Evolutionary conservation across 2,797 vertebrate species (phyloP).

Genomic region (Astyanax mexicanus): DNA sequence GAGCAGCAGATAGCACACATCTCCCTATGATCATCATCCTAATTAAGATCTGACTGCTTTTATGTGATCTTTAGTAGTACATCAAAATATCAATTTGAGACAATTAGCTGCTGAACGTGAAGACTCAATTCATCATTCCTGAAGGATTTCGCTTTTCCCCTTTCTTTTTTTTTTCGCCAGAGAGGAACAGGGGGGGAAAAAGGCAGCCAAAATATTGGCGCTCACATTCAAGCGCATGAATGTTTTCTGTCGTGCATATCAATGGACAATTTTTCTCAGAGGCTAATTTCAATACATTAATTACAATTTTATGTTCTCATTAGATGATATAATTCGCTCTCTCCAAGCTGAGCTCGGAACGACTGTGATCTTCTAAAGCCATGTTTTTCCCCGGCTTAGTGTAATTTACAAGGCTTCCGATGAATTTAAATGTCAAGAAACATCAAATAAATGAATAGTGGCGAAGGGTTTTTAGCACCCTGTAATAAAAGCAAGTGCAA

Average conservation of each 20-base stretch:
- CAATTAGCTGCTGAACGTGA: slow-evolving; percentile 70
- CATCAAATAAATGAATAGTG: slow-evolving; percentile 60
- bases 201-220: slow-evolving; percentile 69
- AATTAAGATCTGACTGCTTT: slow-evolving; percentile 75
- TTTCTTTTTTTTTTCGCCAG: slow-evolving; percentile 26
- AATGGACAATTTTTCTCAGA: slow-evolving; percentile 69
- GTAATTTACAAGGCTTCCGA: slow-evolving; percentile 54
- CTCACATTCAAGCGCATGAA: slow-evolving; percentile 68
- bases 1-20: slow-evolving; percentile 72
- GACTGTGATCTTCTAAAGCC: slow-evolving; percentile 56
- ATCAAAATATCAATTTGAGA: slow-evolving; percentile 80
- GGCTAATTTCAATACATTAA: slow-evolving; percentile 73
- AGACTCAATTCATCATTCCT: slow-evolving; percentile 69
- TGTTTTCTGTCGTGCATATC: slow-evolving; percentile 68
- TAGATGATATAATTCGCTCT: slow-evolving; percentile 63
- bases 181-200: slow-evolving; percentile 39
- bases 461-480: slow-evolving; percentile 50
- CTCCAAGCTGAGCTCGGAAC: slow-evolving; percentile 51
- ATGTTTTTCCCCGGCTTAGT: slow-evolving; percentile 49
- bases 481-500: slow-evolving; percentile 50
- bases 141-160: slow-evolving; percentile 61
- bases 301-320: slow-evolving; percentile 65
- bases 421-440: slow-evolving; percentile 63
- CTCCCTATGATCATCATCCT: slow-evolving; percentile 75
- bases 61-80: slow-evolving; percentile 72